These are phyloP conservation scores for Eupeodes luniger DNA, from an alignment of 2,888 invertebrate species.

Conservation along the genomic window DNA sequence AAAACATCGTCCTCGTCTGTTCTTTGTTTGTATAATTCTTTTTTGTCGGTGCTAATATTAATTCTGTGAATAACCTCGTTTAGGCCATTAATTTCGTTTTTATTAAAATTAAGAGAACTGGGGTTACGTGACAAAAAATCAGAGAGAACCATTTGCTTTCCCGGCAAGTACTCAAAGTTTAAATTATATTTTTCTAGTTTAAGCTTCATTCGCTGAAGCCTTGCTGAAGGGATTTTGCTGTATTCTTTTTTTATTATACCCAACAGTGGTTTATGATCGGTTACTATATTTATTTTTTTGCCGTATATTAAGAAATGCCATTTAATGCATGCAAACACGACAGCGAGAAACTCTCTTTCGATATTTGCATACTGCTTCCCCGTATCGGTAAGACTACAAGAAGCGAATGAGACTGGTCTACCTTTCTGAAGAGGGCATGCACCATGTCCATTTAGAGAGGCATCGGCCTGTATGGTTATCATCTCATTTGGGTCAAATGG, in stretches of 20 bases:
- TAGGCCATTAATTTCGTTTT: not conserved
- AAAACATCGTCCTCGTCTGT: not conserved
- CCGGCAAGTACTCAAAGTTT: not conserved
- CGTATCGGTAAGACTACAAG: not conserved
- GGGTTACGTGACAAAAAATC: not conserved
- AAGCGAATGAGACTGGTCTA: constrained; percentile 32
- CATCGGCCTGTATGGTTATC: constrained; percentile 36
- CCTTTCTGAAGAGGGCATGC: constrained; percentile 35
- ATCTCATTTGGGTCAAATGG: not conserved
- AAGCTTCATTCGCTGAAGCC: not conserved
- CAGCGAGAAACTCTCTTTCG: not conserved
- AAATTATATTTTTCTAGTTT: not conserved
- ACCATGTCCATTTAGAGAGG: constrained; percentile 44
- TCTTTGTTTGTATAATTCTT: not conserved
- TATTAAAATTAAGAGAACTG: not conserved
- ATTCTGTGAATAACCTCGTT: not conserved
- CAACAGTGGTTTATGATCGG: constrained; percentile 7
- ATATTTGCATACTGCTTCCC: too few relatives aligned
- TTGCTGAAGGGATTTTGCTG: not conserved
- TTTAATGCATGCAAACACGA: constrained; percentile 27
- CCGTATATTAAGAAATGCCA: constrained; percentile 26
- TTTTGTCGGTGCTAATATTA: not conserved
- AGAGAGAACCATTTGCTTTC: not conserved
- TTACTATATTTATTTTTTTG: constrained; percentile 19
- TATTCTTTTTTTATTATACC: not conserved